Percentiles rank a stretch among this genome's conserved stretches.
Conservation (phyloP, 2,113 vertebrate genomes). For the Petrocephalus microphthalmus region DNA sequence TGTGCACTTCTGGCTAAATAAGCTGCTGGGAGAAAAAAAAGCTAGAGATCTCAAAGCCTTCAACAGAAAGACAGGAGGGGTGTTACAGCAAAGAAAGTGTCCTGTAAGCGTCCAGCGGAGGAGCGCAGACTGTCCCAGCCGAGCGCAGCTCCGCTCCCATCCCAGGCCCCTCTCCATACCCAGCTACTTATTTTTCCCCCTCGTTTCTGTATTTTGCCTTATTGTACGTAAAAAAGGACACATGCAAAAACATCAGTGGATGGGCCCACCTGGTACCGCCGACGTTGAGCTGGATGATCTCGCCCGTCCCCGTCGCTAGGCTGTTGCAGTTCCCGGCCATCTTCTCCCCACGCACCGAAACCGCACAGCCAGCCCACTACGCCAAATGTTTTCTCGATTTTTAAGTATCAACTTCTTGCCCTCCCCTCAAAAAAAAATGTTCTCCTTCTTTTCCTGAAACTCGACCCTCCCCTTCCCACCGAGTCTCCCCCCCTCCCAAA, state of each 20-base stretch:
- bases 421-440: slow-evolving; percentile 5
- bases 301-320: slow-evolving; percentile 68
- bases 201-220: background rate
- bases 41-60: background rate
- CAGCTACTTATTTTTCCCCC: background rate
- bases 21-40: background rate
- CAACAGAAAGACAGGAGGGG: background rate
- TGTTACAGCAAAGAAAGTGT: background rate
- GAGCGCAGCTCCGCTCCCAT: too few species aligned
- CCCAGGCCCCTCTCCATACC: background rate
- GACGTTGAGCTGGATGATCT: slow-evolving; percentile 91
- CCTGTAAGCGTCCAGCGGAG: background rate
- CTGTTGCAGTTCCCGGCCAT: slow-evolving; percentile 73
- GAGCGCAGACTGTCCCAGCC: background rate
- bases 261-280: slow-evolving; percentile 79
- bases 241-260: background rate
- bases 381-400: slow-evolving; percentile 10
- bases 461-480: slow-evolving; percentile 11
- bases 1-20: background rate
- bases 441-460: slow-evolving; percentile 14
- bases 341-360: slow-evolving; percentile 43
- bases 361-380: slow-evolving; percentile 8
- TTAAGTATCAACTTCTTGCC: slow-evolving; percentile 3
- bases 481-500: background rate
- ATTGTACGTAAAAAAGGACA: background rate